Evolutionary conservation across 1,140 invertebrate genomes (phyloP).

Genomic region (Stratiolaelaps scimitus): DNA sequence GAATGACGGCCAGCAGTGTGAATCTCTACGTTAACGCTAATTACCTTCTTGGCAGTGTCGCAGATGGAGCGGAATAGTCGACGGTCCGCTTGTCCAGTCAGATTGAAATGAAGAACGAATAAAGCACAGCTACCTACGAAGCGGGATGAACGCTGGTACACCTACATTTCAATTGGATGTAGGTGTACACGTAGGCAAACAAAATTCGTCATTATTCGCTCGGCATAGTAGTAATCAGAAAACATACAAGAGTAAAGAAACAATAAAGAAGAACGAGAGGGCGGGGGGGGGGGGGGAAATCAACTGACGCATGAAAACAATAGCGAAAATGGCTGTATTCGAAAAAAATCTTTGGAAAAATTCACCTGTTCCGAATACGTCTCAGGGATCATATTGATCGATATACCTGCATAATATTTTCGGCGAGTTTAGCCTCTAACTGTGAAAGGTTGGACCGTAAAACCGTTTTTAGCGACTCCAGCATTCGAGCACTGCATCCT

Average conservation of each 20-base stretch:
- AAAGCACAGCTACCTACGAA: conserved; percentile 59
- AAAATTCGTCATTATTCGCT: too few relatives aligned
- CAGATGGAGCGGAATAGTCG: conserved; percentile 57
- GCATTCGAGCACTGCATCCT: not conserved
- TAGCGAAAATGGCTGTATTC: too few relatives aligned
- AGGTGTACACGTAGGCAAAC: too few relatives aligned
- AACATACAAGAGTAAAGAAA: not conserved
- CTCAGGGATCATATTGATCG: not conserved
- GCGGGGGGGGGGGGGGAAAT: too few relatives aligned
- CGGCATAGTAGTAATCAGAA: conserved; percentile 1
- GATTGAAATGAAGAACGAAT: conserved; percentile 55
- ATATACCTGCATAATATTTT: not conserved
- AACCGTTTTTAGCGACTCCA: not conserved
- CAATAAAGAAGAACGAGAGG: too few relatives aligned
- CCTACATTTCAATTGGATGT: not conserved
- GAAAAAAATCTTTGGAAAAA: too few relatives aligned
- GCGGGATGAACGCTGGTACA: conserved; percentile 40
- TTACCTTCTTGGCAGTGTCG: conserved; percentile 61
- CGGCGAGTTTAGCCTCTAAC: conserved; percentile 12
- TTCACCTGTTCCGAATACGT: not conserved
- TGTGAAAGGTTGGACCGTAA: not conserved
- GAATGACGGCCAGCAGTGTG: too few relatives aligned
- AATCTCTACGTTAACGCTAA: too few relatives aligned
- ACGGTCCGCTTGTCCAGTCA: conserved; percentile 64
- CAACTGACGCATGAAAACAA: too few relatives aligned